Evolutionary conservation across 2,797 vertebrate genomes (phyloP).

Genomic region (Xyrichtys novacula): DNA sequence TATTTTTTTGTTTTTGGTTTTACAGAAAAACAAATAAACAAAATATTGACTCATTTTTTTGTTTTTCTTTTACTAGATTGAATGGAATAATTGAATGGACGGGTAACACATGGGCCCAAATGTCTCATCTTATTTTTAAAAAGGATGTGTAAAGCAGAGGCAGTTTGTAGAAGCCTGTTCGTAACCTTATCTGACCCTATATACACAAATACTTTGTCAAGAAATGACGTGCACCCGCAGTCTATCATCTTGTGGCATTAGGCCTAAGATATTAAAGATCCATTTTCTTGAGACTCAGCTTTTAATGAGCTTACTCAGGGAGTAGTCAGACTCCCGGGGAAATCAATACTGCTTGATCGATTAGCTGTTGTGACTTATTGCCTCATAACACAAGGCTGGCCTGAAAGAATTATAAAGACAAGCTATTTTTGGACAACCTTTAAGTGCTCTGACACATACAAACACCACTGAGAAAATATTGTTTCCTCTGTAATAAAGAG

Average conservation of each 20-base stretch:
- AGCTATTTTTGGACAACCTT: conserved; percentile 32
- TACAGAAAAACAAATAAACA: no score
- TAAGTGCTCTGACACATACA: conserved; percentile 4
- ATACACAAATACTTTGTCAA: conserved; percentile 17
- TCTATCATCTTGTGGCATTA: conserved; percentile 27
- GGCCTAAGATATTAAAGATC: conserved; percentile 28
- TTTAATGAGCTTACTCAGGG: conserved; percentile 45
- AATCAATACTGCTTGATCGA: conserved; percentile 56
- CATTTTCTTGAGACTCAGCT: conserved; percentile 41
- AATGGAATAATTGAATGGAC: no score
- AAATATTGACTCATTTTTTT: no score
- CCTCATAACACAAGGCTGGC: conserved; percentile 15
- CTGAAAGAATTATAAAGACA: conserved; percentile 17
- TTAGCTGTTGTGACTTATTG: conserved; percentile 47
- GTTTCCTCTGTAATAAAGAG: conserved; percentile 1
- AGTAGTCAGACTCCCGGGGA: conserved; percentile 22
- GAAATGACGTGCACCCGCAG: conserved; percentile 10
- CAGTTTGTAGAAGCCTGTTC: no score
- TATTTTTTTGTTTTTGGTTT: no score
- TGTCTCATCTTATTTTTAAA: no score
- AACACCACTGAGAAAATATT: not conserved
- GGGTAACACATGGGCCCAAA: no score
- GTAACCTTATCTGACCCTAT: no score
- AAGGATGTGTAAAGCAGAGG: no score
- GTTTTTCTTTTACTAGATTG: no score